Evolutionary conservation across 2,113 vertebrate genomes (phyloP).

Genomic region (Boleophthalmus pectinirostris): DNA sequence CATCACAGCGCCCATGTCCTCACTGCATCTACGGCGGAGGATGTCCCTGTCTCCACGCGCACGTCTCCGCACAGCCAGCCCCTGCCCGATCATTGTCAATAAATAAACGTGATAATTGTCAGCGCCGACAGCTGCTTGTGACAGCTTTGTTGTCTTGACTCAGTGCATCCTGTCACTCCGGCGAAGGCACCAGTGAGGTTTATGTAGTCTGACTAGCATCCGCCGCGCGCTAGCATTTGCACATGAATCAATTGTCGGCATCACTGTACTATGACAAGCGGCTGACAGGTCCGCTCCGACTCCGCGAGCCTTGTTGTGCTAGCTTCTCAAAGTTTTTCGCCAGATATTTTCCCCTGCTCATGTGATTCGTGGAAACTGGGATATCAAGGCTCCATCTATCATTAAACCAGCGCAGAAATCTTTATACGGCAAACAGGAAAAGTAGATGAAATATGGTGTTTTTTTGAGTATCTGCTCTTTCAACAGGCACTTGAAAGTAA

Average conservation of each 20-base stretch:
- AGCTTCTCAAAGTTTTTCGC: constrained; percentile 57
- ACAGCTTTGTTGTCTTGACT: constrained; percentile 94
- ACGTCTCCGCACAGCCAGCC: constrained; percentile 32
- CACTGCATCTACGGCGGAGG: constrained; percentile 69
- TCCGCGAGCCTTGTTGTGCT: constrained; percentile 66
- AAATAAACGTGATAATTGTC: constrained; percentile 82
- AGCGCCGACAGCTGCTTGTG: constrained; percentile 94
- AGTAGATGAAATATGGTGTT: constrained; percentile 69
- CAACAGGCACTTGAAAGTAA: constrained; percentile 79
- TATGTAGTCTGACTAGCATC: constrained; percentile 90
- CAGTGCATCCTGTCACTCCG: constrained; percentile 91
- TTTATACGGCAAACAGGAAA: constrained; percentile 66
- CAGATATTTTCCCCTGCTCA: constrained; percentile 55
- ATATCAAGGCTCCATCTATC: constrained; percentile 79
- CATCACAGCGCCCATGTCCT: constrained; percentile 68
- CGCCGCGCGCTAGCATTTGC: constrained; percentile 90
- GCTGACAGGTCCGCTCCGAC: constrained; percentile 82
- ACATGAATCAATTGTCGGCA: constrained; percentile 98
- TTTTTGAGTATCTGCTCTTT: constrained; percentile 70
- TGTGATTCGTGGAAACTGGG: constrained; percentile 68
- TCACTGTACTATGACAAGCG: constrained; percentile 84
- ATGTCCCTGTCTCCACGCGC: constrained; percentile 66
- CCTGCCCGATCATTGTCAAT: constrained; percentile 80
- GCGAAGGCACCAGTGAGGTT: constrained; percentile 86
- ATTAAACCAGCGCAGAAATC: constrained; percentile 72